These are phyloP conservation scores for Cephalopterus ornatus DNA, from an alignment of 2,113 vertebrate genomes.

Conservation along the genomic window DNA sequence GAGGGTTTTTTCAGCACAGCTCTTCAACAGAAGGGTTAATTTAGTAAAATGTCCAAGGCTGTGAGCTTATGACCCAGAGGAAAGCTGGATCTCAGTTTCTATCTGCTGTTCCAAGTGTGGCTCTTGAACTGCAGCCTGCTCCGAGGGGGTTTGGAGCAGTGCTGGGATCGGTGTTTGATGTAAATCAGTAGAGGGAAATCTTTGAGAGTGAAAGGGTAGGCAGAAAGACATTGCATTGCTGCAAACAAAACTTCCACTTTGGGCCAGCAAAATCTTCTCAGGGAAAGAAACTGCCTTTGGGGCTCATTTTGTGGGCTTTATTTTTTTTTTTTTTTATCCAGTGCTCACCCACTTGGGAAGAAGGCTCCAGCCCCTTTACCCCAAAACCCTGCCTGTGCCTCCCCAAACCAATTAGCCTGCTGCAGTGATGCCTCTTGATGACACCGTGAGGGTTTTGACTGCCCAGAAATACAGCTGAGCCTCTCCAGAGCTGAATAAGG, in stretches of 20 bases:
- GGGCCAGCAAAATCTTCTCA: not conserved
- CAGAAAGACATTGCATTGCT: not conserved
- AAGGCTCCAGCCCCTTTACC: not conserved
- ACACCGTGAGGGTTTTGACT: not conserved
- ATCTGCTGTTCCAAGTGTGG: not conserved
- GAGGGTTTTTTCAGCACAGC: not conserved
- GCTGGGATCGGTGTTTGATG: not conserved
- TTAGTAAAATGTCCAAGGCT: not conserved
- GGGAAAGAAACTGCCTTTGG: not conserved
- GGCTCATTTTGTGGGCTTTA: not conserved
- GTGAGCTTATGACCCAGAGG: not conserved
- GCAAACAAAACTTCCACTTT: not conserved
- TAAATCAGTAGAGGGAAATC: not conserved
- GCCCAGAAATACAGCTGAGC: not conserved
- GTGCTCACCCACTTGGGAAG: not conserved
- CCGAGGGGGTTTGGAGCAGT: rapidly evolving
- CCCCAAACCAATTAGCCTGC: not conserved
- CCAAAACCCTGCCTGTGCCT: not conserved
- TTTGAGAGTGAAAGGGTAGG: not conserved
- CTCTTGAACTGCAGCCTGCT: not conserved
- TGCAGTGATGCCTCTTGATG: not conserved
- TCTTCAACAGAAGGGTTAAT: not conserved
- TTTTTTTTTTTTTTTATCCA: too few relatives aligned
- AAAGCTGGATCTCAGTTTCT: not conserved
- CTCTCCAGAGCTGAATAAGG: not conserved